Evolutionary conservation across 1,140 invertebrate genomes (phyloP).

Genomic region (Drosophila athabasca): DNA sequence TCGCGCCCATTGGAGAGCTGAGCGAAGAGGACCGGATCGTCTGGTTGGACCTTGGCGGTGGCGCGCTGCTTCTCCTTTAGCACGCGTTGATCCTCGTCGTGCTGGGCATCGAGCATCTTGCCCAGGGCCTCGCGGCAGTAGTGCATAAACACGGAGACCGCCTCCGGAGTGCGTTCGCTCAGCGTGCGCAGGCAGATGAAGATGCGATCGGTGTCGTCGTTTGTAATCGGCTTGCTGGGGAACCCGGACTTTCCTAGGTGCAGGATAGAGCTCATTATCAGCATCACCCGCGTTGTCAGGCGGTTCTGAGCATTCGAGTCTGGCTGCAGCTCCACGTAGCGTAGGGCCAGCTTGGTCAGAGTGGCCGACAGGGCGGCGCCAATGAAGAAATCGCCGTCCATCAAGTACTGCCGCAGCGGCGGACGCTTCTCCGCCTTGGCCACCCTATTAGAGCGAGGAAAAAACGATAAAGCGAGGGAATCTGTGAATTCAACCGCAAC

Average conservation of each 20-base stretch:
- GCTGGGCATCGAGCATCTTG: slow-evolving; percentile 93
- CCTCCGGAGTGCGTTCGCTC: slow-evolving; percentile 89
- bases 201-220: slow-evolving; percentile 97
- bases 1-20: slow-evolving; percentile 91
- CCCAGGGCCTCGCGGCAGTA: slow-evolving; percentile 92
- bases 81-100: slow-evolving; percentile 84
- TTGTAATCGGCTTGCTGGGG: slow-evolving; percentile 92
- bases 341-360: slow-evolving; percentile 94
- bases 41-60: slow-evolving; percentile 90
- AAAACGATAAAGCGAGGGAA: background rate
- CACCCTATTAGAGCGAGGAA: slow-evolving; percentile 68
- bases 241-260: slow-evolving; percentile 92
- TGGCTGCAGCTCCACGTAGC: slow-evolving; percentile 80
- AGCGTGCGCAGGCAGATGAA: slow-evolving; percentile 92
- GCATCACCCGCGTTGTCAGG: slow-evolving; percentile 93
- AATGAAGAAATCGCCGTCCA: slow-evolving; percentile 98
- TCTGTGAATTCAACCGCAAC: background rate
- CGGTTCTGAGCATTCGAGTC: slow-evolving; percentile 85
- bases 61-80: slow-evolving; percentile 88
- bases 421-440: slow-evolving; percentile 90
- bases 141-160: slow-evolving; percentile 91
- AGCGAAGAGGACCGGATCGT: slow-evolving; percentile 93
- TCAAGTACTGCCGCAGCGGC: slow-evolving; percentile 93
- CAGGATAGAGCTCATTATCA: slow-evolving; percentile 93
- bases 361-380: slow-evolving; percentile 95